These are phyloP conservation scores for Dendrophyllia cribrosa DNA, from an alignment of 64 coral and sea anemone genomes.

Conservation along the genomic window DNA sequence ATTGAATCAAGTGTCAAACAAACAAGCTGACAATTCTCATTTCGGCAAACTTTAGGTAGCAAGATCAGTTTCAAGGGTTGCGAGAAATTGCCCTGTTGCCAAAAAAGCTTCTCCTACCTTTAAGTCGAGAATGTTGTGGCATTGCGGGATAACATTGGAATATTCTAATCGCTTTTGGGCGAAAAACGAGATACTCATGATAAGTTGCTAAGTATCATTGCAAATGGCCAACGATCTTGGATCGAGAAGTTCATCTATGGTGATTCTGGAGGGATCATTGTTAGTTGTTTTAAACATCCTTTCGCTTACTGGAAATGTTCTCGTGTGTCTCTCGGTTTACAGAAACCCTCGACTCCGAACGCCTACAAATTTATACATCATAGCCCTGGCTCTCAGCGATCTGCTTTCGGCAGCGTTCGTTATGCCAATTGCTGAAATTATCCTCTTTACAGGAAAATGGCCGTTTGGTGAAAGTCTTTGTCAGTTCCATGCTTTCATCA, in stretches of 20 bases:
- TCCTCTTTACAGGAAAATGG: constrained; percentile 14
- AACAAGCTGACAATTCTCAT: background rate
- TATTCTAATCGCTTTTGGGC: no score
- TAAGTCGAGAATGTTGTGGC: no score
- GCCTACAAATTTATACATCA: constrained; percentile 19
- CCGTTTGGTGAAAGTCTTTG: constrained; percentile 27
- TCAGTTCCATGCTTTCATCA: constrained; percentile 30
- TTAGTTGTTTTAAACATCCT: constrained; percentile 17
- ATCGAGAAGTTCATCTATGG: constrained; percentile 1
- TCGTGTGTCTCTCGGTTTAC: constrained; percentile 3
- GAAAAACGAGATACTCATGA: no score
- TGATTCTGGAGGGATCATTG: constrained; percentile 4
- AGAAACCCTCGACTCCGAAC: constrained; percentile 25
- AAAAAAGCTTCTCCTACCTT: no score
- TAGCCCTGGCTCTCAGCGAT: constrained; percentile 33
- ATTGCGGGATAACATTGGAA: no score
- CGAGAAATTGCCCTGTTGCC: no score
- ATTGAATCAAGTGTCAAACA: background rate
- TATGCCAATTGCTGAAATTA: background rate
- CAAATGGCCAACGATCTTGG: constrained; percentile 14
- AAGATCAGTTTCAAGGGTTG: no score
- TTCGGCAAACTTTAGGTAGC: background rate
- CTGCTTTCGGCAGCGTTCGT: constrained; percentile 14
- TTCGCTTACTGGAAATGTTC: constrained; percentile 2
- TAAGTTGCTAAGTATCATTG: background rate